phyloP scores from a whole-genome alignment of 2,113 vertebrate genomes.

The Neogobius melanostomus region DNA sequence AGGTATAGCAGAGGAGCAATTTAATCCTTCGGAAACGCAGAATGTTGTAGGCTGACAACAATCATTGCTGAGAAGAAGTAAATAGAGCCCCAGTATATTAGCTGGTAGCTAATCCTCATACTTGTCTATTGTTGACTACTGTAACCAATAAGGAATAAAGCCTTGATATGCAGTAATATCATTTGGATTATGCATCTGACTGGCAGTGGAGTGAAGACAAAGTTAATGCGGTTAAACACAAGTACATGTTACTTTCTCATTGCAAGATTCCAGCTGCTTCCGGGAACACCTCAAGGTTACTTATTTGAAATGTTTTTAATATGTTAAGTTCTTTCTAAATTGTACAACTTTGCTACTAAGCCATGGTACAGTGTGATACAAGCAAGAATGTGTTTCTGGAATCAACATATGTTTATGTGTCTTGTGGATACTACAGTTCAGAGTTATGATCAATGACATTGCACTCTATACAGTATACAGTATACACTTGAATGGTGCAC shows the following conservation, averaged over 20 bases:
- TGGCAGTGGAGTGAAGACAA: background rate
- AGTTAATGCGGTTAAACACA: background rate
- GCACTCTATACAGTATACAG: too few relatives aligned
- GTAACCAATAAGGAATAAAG: conserved; percentile 4
- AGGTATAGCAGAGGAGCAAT: conserved; percentile 32
- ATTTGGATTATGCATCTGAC: background rate
- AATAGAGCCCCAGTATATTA: background rate
- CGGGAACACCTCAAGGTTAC: background rate
- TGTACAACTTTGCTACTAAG: background rate
- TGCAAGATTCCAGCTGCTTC: background rate
- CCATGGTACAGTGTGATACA: background rate
- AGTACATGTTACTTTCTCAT: background rate
- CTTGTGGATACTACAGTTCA: too few relatives aligned
- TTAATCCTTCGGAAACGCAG: conserved; percentile 16
- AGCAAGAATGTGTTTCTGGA: background rate
- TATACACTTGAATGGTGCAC: too few relatives aligned
- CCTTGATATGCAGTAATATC: background rate
- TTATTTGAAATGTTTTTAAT: background rate
- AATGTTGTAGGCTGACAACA: conserved; percentile 17
- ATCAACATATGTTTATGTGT: too few relatives aligned
- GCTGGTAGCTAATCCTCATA: background rate
- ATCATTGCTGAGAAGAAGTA: conserved; percentile 2
- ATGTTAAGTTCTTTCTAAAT: background rate
- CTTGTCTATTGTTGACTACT: background rate
- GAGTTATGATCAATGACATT: too few relatives aligned